Evolutionary conservation across 2,888 invertebrate genomes (phyloP).

Genomic region (Deilephila elpenor): DNA sequence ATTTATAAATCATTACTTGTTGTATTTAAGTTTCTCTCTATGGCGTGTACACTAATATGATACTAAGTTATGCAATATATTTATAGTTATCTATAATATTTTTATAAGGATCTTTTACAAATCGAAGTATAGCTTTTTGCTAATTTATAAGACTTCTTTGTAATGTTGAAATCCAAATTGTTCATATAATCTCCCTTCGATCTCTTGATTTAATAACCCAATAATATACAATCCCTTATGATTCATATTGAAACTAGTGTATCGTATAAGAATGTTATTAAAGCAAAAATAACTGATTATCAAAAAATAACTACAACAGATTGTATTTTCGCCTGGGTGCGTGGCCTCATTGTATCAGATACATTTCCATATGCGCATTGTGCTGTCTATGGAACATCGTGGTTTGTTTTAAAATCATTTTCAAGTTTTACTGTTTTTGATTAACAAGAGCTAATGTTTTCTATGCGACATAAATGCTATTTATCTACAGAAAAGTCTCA

Average conservation of each 20-base stretch:
- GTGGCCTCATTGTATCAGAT: background rate
- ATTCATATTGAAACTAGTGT: conserved; percentile 35
- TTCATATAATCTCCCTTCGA: conserved; percentile 58
- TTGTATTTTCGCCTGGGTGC: background rate
- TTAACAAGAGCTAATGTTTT: no score
- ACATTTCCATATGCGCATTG: background rate
- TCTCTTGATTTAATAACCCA: conserved; percentile 55
- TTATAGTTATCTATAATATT: conserved; percentile 73
- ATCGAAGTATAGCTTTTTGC: conserved; percentile 57
- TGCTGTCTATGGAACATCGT: no score
- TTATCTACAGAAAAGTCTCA: no score
- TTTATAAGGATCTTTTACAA: conserved; percentile 69
- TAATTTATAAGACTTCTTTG: conserved; percentile 45
- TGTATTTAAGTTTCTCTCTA: conserved; percentile 60
- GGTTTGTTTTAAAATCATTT: no score
- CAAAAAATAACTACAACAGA: conserved; percentile 55
- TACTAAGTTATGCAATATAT: conserved; percentile 72
- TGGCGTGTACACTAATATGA: conserved; percentile 63
- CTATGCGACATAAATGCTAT: no score
- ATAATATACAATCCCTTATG: conserved; percentile 43
- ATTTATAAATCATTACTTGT: conserved; percentile 30
- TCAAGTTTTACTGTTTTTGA: no score
- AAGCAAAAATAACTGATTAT: conserved; percentile 59
- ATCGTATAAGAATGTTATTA: conserved; percentile 35
- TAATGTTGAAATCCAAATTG: conserved; percentile 50